Base-by-base conservation (phyloP, 2,888 invertebrate genomes). In the Mythimna lalbum region DNA sequence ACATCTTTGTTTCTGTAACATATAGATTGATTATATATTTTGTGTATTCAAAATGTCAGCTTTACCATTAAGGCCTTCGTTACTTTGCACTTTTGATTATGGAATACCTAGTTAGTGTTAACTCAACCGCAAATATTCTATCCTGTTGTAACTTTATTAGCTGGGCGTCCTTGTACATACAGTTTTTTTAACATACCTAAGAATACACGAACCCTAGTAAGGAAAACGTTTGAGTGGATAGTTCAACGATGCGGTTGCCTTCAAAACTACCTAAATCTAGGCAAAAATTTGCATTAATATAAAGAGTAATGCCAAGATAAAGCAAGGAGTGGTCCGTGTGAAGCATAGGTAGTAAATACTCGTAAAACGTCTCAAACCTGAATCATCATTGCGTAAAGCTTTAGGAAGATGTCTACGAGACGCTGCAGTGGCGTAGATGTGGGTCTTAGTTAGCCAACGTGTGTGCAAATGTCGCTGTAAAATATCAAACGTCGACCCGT, bases 401-500 rank as follows among this genome's bases (percentile, higher is more conserved):
- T 82, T 82, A 88, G 87, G 89, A 90, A 90, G 89, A 90, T 75
- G 82, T 82, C 85, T 87, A 82, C 86, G 80, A 75, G 78, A 76
- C 79, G 83, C 75, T 80, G 81, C 71, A 82, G 85, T 85, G 81
- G 78, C 85, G 84, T 86, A 76, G 81, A 87, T 90, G 89, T 88
- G 84, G 86, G 87, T 80, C 85, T 87, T 72, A 86, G 89, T 94
- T 94, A 82, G 91, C 92, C 87, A 94, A 95, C 86, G 83, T 88
- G 87, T 92, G 90, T 87, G 89, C 87, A 92, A 95, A 95, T 94
- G 93, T 93, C 93, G 87, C 91, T 88, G 88, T 88, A 90, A 94
- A 95, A 94, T 95, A 94, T 91, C 94, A 95, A 89, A 85, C 85
- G 84, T 50, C 89, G 93, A 94, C 93, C 93, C 87, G 79, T 90